Evolutionary conservation across 2,888 invertebrate species (phyloP), one percentile per base, ranked within the genome.

Genomic region (Drosophila macrothrix): DNA sequence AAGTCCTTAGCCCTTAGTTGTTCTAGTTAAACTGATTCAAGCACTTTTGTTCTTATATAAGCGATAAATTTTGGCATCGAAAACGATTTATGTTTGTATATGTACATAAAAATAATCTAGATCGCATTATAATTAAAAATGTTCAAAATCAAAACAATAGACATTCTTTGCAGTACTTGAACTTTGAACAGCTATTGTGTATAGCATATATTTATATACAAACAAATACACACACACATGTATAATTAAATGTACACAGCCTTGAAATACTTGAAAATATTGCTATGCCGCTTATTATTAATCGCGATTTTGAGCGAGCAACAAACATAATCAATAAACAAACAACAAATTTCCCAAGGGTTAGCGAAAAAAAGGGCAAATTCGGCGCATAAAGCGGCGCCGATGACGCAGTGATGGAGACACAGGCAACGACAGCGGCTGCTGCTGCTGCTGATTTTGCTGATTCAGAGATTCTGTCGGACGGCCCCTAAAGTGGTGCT

Each of bases 391-490:
- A 56, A 55, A 63, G 35, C 54, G 53, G 52, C 59, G 63, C 33
- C 50, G 80, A 82, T 84, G 84, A 86, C 84, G 78, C 78, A 86
- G 82, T 59, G 31, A 14, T 50, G 28, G 53, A n/a, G 41, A 31
- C 62, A 22, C 53, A 22, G 16, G 1, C 58, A 19, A 53, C 29
- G 16, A 9, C 58, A 5, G 46, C 6, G 25, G n/a, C 46, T 35
- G 46, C 25, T 50, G n/a, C 46, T 35, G 46, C 25, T 50, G 19
- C 59, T 55, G 49, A 53, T 58, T 41, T 41, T 67, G 84, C 80
- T 87, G 84, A 84, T 76, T 86, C 87, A 80, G 67, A 80, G 64
- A 75, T 84, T 73, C 67, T 78, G 16, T 41, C 25, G 25, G 46
- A 25, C 16, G 64, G 53, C 59, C 64, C 66, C 66, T 63, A 60